Conservation (phyloP, 2,797 vertebrate genomes). For the Heteromormyrus szaboi region DNA sequence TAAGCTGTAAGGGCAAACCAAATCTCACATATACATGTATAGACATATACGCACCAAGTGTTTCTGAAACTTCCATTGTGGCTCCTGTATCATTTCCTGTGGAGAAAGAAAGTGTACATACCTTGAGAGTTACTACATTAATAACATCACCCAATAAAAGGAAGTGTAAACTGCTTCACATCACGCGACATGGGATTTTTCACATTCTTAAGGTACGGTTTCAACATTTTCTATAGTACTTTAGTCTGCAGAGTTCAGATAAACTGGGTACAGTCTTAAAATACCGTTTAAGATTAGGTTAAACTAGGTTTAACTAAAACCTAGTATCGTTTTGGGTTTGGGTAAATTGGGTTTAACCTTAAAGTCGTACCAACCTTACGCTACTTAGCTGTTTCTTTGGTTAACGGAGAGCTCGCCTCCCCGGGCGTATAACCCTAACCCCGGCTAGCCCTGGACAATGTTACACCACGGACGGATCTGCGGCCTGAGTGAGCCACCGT, state of each 20-base stretch:
- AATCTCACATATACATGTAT: not conserved
- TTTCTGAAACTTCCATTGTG: slow-evolving; percentile 88
- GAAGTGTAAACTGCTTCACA: slow-evolving; percentile 35
- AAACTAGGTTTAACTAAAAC: not conserved
- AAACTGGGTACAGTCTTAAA: not conserved
- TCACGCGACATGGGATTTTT: not conserved
- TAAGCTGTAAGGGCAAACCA: not conserved
- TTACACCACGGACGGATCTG: not conserved
- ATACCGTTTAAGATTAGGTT: not conserved
- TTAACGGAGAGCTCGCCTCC: not conserved
- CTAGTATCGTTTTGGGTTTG: not conserved
- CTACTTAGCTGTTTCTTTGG: not conserved
- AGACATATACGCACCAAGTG: slow-evolving; percentile 67
- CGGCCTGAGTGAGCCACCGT: slow-evolving; percentile 46
- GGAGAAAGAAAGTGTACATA: slow-evolving; percentile 31
- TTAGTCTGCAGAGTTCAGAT: not conserved
- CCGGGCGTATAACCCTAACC: not conserved
- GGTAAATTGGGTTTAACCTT: not conserved
- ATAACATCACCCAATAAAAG: not conserved
- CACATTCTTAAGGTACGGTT: not conserved
- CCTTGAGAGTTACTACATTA: slow-evolving; percentile 36
- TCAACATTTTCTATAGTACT: not conserved
- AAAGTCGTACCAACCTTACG: not conserved
- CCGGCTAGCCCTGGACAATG: not conserved
- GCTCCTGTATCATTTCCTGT: slow-evolving; percentile 77